Conservation (phyloP, 2,797 vertebrate species). For the Phaenicophaeus curvirostris region DNA sequence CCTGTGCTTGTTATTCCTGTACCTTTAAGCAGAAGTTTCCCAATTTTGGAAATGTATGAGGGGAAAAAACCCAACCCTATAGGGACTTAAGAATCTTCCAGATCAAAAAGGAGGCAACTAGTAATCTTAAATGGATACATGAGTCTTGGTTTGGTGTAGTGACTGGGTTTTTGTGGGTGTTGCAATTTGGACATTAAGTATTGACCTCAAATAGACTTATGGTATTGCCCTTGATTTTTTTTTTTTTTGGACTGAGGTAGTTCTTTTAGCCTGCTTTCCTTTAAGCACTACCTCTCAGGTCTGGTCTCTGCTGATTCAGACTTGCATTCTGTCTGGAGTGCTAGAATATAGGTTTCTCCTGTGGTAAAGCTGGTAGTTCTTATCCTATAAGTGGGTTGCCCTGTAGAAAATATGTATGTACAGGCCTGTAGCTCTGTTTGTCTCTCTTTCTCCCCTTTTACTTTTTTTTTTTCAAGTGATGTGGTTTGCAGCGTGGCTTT, state of each 20-base stretch:
- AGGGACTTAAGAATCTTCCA: neutral
- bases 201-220: neutral
- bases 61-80: neutral
- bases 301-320: neutral
- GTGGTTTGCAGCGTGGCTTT: neutral
- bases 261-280: neutral
- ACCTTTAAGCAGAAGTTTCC: neutral
- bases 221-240: neutral
- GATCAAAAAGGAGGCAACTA: neutral
- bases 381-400: neutral
- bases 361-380: neutral
- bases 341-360: neutral
- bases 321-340: neutral
- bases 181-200: neutral
- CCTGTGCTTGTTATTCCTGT: neutral
- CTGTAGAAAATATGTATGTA: neutral
- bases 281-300: neutral
- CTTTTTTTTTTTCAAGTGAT: neutral
- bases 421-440: neutral
- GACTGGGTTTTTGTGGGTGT: neutral
- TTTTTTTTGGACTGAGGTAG: neutral
- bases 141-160: neutral
- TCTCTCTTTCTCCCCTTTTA: fast-evolving
- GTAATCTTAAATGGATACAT: neutral
- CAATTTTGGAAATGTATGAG: neutral